Evolutionary conservation across 1,140 invertebrate species (phyloP).

Genomic region (Calycopis cecrops): DNA sequence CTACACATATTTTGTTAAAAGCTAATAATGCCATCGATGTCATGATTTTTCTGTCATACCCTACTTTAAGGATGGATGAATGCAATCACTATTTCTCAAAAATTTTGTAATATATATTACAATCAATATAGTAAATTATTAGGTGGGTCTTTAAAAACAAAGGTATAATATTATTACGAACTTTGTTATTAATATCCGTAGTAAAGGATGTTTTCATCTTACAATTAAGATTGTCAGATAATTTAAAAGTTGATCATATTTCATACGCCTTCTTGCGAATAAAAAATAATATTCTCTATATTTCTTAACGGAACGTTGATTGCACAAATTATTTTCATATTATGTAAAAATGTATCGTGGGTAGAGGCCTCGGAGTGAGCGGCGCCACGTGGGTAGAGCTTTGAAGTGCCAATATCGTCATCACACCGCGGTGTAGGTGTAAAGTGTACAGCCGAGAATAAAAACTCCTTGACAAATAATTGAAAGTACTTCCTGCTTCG

Average conservation of each 20-base stretch:
- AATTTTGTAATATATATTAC: no score
- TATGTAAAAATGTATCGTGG: slow-evolving; percentile 47
- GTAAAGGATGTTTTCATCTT: neutral
- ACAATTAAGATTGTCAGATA: neutral
- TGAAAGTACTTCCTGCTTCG: slow-evolving; percentile 32
- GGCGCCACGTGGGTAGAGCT: slow-evolving; percentile 45
- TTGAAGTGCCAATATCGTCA: slow-evolving; percentile 32
- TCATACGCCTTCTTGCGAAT: slow-evolving; percentile 11
- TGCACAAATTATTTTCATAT: slow-evolving; percentile 41
- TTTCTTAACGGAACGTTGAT: slow-evolving; percentile 20
- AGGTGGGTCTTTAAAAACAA: no score
- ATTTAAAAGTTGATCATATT: neutral
- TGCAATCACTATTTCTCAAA: no score
- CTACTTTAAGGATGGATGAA: no score
- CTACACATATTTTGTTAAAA: no score
- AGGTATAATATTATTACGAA: no score
- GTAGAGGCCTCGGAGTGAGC: slow-evolving; percentile 44
- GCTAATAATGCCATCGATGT: no score
- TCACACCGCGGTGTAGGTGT: slow-evolving; percentile 11
- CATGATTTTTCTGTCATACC: no score
- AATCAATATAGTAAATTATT: no score
- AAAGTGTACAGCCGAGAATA: slow-evolving; percentile 7
- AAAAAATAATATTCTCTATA: slow-evolving; percentile 9
- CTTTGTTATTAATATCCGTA: neutral
- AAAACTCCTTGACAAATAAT: slow-evolving; percentile 43